Evolutionary conservation across 1,140 invertebrate species (phyloP).

Genomic region (Dufourea novaeangliae): DNA sequence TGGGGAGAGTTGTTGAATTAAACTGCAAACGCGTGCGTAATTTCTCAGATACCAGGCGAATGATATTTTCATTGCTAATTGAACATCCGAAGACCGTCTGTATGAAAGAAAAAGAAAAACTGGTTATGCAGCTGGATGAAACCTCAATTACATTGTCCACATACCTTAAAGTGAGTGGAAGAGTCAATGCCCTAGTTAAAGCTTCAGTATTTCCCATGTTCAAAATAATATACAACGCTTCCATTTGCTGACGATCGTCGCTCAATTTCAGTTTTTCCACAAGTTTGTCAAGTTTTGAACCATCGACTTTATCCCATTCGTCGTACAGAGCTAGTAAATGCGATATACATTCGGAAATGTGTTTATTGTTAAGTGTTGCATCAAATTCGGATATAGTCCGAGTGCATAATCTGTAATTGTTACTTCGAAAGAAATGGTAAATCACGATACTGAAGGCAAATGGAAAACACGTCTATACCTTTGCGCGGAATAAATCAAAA

Average conservation of each 20-base stretch:
- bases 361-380: slow-evolving; percentile 83
- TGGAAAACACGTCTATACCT: slow-evolving; percentile 79
- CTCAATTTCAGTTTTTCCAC: slow-evolving; percentile 54
- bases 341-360: slow-evolving; percentile 84
- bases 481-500: slow-evolving; percentile 86
- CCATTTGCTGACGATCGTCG: slow-evolving; percentile 76
- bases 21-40: slow-evolving; percentile 79
- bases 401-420: slow-evolving; percentile 78
- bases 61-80: slow-evolving; percentile 78
- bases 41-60: slow-evolving; percentile 81
- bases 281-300: slow-evolving; percentile 40
- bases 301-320: slow-evolving; percentile 70
- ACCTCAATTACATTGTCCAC: neutral
- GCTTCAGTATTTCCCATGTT: slow-evolving; percentile 83
- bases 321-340: slow-evolving; percentile 83
- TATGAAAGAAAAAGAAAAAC: neutral
- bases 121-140: slow-evolving; percentile 12
- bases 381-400: slow-evolving; percentile 82
- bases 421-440: neutral
- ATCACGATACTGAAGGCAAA: neutral
- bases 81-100: slow-evolving; percentile 55
- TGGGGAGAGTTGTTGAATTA: slow-evolving; percentile 79
- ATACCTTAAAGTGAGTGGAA: slow-evolving; percentile 73
- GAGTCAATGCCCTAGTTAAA: slow-evolving; percentile 79
- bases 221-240: slow-evolving; percentile 84